A percentile compares a stretch with the other conserved stretches of the same genome.
phyloP scores from a whole-genome alignment of 2,113 vertebrate species.

The Alosa alosa region DNA sequence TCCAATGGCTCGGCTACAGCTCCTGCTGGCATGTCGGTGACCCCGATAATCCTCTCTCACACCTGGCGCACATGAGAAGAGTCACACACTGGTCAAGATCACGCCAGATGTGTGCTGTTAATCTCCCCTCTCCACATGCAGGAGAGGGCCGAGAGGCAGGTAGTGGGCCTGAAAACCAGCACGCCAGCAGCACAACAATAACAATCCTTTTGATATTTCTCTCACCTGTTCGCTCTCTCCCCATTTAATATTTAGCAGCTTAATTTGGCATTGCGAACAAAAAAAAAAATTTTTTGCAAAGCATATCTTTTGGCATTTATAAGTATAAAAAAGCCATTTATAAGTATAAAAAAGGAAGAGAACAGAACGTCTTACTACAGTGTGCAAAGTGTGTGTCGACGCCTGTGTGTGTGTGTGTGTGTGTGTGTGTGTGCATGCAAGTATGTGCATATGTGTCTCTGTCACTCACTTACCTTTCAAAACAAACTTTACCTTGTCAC shows the following conservation, averaged over 20 bases:
- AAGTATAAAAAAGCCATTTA: too few species aligned
- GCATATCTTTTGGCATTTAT: too few species aligned
- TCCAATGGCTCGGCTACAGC: background rate
- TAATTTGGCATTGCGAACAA: too few species aligned
- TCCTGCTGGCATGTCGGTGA: background rate
- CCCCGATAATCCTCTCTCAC: conserved; percentile 1
- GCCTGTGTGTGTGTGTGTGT: too few species aligned
- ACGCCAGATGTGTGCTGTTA: background rate
- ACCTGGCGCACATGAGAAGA: background rate
- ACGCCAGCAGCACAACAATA: background rate
- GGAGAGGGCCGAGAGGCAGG: background rate
- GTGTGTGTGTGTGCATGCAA: too few species aligned
- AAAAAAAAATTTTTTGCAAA: too few species aligned
- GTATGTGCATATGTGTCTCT: background rate
- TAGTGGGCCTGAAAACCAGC: background rate
- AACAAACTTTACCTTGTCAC: too few species aligned
- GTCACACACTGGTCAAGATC: background rate
- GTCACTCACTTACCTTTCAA: background rate
- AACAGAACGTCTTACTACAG: too few species aligned
- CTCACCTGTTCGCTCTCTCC: background rate
- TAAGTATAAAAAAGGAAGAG: too few species aligned
- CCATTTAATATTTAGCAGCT: too few species aligned
- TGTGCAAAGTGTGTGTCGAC: too few species aligned
- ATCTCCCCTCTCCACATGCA: background rate
- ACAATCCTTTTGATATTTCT: background rate